A percentile compares a stretch with the other conserved stretches of the same genome.
phyloP scores from a whole-genome alignment of 2,888 invertebrate species.

The Eudemis profundana region DNA sequence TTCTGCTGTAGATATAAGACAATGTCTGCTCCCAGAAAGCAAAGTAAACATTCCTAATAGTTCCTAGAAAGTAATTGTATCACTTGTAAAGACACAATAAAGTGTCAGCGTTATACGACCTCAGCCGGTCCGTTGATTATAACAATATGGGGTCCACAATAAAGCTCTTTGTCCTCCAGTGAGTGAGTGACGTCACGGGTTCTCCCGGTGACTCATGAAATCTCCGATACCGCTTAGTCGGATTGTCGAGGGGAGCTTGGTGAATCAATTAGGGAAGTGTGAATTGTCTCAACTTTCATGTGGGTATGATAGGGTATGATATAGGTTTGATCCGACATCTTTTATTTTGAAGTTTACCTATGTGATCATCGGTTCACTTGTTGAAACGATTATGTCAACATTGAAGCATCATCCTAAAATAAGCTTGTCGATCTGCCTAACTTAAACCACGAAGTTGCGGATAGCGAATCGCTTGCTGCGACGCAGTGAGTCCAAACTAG shows the following conservation, averaged over 20 bases:
- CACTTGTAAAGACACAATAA: slow-evolving; percentile 7
- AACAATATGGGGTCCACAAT: slow-evolving; percentile 32
- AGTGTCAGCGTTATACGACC: slow-evolving; percentile 22
- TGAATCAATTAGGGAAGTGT: slow-evolving; percentile 34
- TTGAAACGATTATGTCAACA: too few relatives aligned
- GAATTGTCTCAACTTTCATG: slow-evolving; percentile 13
- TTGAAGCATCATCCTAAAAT: too few relatives aligned
- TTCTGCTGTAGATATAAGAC: background rate
- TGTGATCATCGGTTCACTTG: too few relatives aligned
- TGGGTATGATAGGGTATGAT: too few relatives aligned
- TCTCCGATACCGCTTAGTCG: slow-evolving; percentile 16
- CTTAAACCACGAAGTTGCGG: background rate
- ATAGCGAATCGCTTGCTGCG: slow-evolving; percentile 3
- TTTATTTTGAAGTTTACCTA: too few relatives aligned
- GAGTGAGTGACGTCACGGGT: slow-evolving; percentile 62
- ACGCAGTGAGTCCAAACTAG: slow-evolving; percentile 46
- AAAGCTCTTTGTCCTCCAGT: slow-evolving; percentile 52
- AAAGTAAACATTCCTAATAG: slow-evolving; percentile 6
- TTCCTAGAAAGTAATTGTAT: slow-evolving; percentile 14
- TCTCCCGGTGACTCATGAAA: slow-evolving; percentile 51
- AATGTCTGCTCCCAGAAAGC: background rate
- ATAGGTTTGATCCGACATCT: too few relatives aligned
- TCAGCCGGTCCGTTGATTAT: slow-evolving; percentile 24
- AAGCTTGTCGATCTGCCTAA: too few relatives aligned
- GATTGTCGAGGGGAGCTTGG: slow-evolving; percentile 7